Percentiles rank a stretch among this genome's conserved stretches.
Evolutionary conservation across 1,140 invertebrate species (phyloP).

Genomic region (Brachionus manjavacas): DNA sequence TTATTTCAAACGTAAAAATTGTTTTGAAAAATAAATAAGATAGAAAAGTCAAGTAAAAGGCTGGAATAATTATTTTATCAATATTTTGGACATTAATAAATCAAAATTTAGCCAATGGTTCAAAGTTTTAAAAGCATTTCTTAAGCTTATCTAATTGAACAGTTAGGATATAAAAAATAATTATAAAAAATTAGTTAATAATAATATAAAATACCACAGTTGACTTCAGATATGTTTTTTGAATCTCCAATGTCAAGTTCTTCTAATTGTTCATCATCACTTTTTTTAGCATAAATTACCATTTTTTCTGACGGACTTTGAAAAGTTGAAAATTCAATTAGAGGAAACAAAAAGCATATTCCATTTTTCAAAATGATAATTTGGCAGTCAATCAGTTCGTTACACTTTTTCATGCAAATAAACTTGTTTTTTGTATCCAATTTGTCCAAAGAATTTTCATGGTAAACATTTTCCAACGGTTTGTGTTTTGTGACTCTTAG

Average conservation of each 20-base stretch:
- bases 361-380: not conserved
- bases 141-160: not conserved
- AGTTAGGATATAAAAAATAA: not conserved
- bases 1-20: too few species aligned
- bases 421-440: not conserved
- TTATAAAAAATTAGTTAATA: not conserved
- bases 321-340: not conserved
- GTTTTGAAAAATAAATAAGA: too few species aligned
- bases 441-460: not conserved
- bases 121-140: too few species aligned
- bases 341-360: not conserved
- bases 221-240: not conserved
- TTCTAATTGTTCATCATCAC: not conserved
- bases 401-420: slow-evolving; percentile 1
- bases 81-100: too few species aligned
- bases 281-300: not conserved
- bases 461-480: not conserved
- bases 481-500: not conserved
- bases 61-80: too few species aligned
- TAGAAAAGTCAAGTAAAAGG: too few species aligned
- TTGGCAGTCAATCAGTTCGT: not conserved
- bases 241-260: not conserved
- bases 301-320: not conserved
- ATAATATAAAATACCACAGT: not conserved
- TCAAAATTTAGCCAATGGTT: too few species aligned